Conservation (phyloP, 2,113 vertebrate genomes). For the Aepyceros melampus region DNA sequence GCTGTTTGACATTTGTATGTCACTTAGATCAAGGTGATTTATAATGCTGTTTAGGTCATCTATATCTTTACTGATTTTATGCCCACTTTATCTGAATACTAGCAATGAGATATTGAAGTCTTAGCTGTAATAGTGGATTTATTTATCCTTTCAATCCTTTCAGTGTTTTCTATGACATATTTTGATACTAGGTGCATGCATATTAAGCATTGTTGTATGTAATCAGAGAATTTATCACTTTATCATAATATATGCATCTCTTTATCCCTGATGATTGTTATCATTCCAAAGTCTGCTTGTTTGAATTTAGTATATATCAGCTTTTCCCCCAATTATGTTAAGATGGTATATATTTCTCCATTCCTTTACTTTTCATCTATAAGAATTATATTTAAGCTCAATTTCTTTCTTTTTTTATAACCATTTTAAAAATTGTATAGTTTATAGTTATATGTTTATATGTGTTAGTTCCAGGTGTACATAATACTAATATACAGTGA, state of each 20-base stretch:
- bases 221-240: background rate
- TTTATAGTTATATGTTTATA: background rate
- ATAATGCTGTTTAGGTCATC: background rate
- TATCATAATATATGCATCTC: background rate
- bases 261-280: background rate
- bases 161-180: background rate
- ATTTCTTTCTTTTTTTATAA: background rate
- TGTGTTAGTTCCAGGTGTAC: background rate
- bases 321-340: background rate
- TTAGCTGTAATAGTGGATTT: background rate
- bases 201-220: background rate
- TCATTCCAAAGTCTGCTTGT: background rate
- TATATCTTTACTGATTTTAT: background rate
- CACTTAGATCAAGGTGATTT: background rate
- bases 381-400: background rate
- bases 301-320: background rate
- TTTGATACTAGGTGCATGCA: background rate
- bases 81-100: background rate
- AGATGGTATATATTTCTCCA: background rate
- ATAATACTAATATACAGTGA: background rate
- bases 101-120: background rate
- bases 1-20: background rate
- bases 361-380: background rate
- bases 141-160: background rate
- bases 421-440: background rate